These are phyloP conservation scores for Mamestra configurata DNA, from an alignment of 1,140 invertebrate genomes.

Conservation along the genomic window DNA sequence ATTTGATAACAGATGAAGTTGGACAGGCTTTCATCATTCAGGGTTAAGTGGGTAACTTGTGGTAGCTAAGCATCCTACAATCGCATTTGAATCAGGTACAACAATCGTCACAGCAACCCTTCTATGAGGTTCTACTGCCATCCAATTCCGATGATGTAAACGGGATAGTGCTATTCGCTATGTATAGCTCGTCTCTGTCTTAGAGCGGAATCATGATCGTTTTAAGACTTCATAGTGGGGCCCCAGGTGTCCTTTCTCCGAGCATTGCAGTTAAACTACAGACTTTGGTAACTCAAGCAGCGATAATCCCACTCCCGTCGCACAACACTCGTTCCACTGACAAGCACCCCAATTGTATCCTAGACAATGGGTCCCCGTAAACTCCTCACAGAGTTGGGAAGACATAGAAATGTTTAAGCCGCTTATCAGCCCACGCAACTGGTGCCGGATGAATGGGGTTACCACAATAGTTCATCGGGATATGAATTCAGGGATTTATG, in stretches of 20 bases:
- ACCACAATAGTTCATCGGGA: slow-evolving; percentile 22
- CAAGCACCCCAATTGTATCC: neutral
- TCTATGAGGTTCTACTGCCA: too few species aligned
- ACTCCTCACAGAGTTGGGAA: neutral
- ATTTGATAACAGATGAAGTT: neutral
- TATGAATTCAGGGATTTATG: slow-evolving; percentile 7
- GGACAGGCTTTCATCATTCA: neutral
- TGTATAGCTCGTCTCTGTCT: too few species aligned
- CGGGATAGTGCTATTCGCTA: too few species aligned
- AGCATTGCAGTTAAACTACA: too few species aligned
- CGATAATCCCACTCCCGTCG: neutral
- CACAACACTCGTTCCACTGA: neutral
- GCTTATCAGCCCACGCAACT: slow-evolving; percentile 16
- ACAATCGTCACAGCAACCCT: too few species aligned
- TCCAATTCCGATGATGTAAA: too few species aligned
- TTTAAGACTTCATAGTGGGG: too few species aligned
- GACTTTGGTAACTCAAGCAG: neutral
- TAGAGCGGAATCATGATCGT: too few species aligned
- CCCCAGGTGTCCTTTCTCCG: too few species aligned
- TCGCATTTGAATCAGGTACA: too few species aligned
- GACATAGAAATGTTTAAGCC: slow-evolving; percentile 6
- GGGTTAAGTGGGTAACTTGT: too few species aligned
- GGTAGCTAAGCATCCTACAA: too few species aligned
- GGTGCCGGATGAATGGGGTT: neutral
- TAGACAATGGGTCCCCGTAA: neutral